phyloP scores from a whole-genome alignment of 2,888 invertebrate genomes.

The Apamea sordens region DNA sequence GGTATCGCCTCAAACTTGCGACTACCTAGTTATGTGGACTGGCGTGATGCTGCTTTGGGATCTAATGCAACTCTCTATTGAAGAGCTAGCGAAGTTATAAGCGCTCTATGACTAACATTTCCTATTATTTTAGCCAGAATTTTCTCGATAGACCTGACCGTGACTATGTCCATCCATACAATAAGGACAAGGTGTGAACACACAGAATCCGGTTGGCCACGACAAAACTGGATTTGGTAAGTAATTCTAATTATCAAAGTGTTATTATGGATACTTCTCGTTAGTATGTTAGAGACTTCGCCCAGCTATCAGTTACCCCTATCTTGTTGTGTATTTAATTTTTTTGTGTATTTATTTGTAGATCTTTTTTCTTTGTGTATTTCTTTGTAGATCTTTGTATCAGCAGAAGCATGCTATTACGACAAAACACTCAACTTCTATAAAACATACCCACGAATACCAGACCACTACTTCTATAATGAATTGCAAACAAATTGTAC shows the following conservation, averaged over 20 bases:
- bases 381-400: background rate
- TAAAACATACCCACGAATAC: background rate
- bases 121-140: background rate
- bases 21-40: conserved; percentile 18
- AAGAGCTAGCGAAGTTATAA: background rate
- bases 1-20: conserved; percentile 12
- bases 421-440: background rate
- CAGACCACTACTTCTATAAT: background rate
- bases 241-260: background rate
- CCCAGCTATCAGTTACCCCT: background rate
- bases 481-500: conserved; percentile 24
- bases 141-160: background rate
- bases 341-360: no score
- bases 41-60: conserved; percentile 1
- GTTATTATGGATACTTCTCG: background rate
- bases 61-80: conserved; percentile 5
- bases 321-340: background rate
- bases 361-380: background rate
- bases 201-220: background rate
- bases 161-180: background rate
- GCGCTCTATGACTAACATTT: background rate
- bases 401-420: background rate
- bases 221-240: background rate
- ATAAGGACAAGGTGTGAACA: background rate
- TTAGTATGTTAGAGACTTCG: background rate